Evolutionary conservation across 2,113 vertebrate species (phyloP).

Genomic region (Chiloscyllium plagiosum): DNA sequence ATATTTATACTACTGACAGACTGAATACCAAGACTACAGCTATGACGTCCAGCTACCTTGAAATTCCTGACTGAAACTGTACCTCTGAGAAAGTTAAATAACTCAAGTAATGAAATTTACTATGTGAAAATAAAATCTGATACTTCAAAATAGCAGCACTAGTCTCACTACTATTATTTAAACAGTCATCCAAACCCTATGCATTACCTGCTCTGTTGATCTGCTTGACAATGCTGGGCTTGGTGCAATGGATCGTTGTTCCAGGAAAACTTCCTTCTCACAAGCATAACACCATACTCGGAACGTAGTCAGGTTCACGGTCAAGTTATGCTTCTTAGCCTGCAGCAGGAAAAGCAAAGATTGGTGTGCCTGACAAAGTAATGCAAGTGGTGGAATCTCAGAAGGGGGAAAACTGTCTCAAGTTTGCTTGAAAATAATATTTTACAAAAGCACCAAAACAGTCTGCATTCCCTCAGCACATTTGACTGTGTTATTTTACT

Average conservation of each 20-base stretch:
- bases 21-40: background rate
- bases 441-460: background rate
- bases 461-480: background rate
- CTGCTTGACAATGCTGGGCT: slow-evolving; percentile 45
- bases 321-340: slow-evolving; percentile 89
- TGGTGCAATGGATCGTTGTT: slow-evolving; percentile 58
- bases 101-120: background rate
- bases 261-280: slow-evolving; percentile 89
- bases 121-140: background rate
- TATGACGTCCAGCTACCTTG: background rate
- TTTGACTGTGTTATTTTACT: background rate
- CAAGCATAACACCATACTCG: slow-evolving; percentile 94
- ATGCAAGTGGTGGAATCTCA: background rate
- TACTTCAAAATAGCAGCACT: background rate
- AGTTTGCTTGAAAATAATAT: background rate
- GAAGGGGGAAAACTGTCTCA: background rate
- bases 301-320: slow-evolving; percentile 91
- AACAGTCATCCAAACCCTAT: background rate
- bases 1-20: background rate
- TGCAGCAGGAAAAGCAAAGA: slow-evolving; percentile 43
- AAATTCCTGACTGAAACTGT: background rate
- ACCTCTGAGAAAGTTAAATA: background rate
- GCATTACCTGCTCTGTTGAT: slow-evolving; percentile 64
- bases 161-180: background rate
- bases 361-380: background rate